Conservation (phyloP, 1,140 invertebrate species). For the Ceratina australensis region DNA sequence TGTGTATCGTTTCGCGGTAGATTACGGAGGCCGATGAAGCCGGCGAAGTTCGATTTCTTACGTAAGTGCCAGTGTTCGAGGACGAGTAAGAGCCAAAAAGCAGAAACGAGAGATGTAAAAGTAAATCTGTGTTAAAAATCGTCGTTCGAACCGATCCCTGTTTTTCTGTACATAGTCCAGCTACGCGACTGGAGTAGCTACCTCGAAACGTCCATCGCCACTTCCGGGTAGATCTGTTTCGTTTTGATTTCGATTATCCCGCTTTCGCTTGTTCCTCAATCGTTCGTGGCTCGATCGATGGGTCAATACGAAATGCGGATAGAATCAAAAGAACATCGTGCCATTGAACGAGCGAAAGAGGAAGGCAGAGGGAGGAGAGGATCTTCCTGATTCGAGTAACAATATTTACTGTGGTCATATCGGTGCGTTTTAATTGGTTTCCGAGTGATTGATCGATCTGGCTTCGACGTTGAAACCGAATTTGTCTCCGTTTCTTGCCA, state of each 20-base stretch:
- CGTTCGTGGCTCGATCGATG: conserved; percentile 7
- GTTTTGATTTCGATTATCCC: neutral
- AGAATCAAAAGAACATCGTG: neutral
- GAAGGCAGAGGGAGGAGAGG: neutral
- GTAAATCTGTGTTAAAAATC: conserved; percentile 9
- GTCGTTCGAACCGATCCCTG: conserved; percentile 18
- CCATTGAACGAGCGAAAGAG: neutral
- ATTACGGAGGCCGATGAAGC: neutral
- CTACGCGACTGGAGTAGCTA: conserved; percentile 5
- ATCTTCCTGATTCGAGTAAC: neutral
- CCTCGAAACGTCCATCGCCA: conserved; percentile 6
- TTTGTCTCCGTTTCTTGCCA: conserved; percentile 4
- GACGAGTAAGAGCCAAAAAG: conserved; percentile 9
- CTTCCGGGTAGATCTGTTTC: conserved; percentile 15
- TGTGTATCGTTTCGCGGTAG: conserved; percentile 1
- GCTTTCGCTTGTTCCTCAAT: neutral
- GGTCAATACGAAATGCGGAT: neutral
- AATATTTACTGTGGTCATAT: neutral
- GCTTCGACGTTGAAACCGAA: neutral
- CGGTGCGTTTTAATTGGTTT: conserved; percentile 28
- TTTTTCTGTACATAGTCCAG: conserved; percentile 5
- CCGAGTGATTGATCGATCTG: neutral
- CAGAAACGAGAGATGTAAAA: neutral
- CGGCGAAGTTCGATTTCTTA: conserved; percentile 7
- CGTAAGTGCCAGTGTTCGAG: conserved; percentile 22